These are phyloP conservation scores for Bibio marci DNA, from an alignment of 2,888 invertebrate species.

Conservation along the genomic window DNA sequence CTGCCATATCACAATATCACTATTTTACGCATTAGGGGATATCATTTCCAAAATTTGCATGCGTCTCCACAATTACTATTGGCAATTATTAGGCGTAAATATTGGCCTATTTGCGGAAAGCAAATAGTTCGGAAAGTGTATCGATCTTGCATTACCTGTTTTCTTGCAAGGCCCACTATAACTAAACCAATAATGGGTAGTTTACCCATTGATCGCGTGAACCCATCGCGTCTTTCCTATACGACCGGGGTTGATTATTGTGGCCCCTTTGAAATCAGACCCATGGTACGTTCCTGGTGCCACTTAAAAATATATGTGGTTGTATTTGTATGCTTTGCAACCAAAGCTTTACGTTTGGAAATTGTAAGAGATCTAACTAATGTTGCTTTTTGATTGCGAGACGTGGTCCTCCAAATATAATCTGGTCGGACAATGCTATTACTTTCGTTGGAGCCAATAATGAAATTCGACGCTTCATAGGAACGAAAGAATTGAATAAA, in stretches of 20 bases:
- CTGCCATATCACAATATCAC: too few relatives aligned
- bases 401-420: slow-evolving; percentile 12
- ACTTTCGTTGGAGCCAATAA: slow-evolving; percentile 16
- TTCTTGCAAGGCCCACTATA: background rate
- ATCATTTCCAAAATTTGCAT: too few relatives aligned
- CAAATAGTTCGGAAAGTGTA: slow-evolving; percentile 15
- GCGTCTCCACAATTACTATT: too few relatives aligned
- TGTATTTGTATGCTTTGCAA: slow-evolving; percentile 14
- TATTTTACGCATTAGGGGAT: too few relatives aligned
- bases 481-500: too few relatives aligned
- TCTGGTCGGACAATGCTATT: slow-evolving; percentile 16
- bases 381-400: slow-evolving; percentile 14
- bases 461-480: background rate
- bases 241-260: slow-evolving; percentile 12
- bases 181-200: slow-evolving; percentile 13
- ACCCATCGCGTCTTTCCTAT: slow-evolving; percentile 9
- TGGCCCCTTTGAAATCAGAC: slow-evolving; percentile 11
- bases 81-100: too few relatives aligned
- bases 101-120: too few relatives aligned
- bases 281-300: slow-evolving; percentile 9
- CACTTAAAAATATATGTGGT: slow-evolving; percentile 14
- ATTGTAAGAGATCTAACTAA: slow-evolving; percentile 9
- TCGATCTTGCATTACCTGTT: slow-evolving; percentile 6
- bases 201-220: slow-evolving; percentile 11
- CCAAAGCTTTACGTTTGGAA: slow-evolving; percentile 11